These are phyloP conservation scores for Sturnus vulgaris DNA, from an alignment of 2,113 vertebrate species.

Conservation along the genomic window DNA sequence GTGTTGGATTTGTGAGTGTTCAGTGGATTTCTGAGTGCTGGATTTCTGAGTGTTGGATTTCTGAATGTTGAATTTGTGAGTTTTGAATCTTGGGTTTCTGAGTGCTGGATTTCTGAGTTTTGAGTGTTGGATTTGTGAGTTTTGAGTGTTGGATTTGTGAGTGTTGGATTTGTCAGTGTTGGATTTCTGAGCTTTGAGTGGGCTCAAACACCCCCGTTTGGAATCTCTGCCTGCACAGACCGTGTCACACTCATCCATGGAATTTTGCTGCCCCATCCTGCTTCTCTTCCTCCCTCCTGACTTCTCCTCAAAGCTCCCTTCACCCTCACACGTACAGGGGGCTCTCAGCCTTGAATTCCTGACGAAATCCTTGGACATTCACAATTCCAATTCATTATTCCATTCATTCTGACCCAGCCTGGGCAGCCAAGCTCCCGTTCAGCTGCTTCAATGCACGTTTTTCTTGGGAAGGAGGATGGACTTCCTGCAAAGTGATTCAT, in stretches of 20 bases:
- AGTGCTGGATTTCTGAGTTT: not conserved
- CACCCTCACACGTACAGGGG: not conserved
- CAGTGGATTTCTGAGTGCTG: too few species aligned
- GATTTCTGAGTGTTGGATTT: not conserved
- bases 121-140: too few species aligned
- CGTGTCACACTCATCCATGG: not conserved
- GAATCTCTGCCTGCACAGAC: not conserved
- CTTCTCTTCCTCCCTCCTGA: not conserved
- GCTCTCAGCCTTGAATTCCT: not conserved
- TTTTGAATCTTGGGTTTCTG: too few species aligned
- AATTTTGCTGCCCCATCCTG: not conserved
- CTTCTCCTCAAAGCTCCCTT: not conserved
- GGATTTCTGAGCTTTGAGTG: not conserved
- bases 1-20: too few species aligned
- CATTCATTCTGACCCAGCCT: not conserved
- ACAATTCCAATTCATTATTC: not conserved
- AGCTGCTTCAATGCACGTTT: not conserved
- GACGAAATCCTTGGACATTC: not conserved
- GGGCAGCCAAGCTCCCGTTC: not conserved
- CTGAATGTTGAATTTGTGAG: too few species aligned
- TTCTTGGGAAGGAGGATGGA: not conserved
- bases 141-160: too few species aligned
- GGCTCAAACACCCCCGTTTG: not conserved
- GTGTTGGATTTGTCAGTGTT: not conserved
- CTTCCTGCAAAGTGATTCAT: conserved; percentile 9